Percentiles rank a stretch among this genome's conserved stretches.
Evolutionary conservation across 2,797 vertebrate species (phyloP).

Genomic region (Danio aesculapii): DNA sequence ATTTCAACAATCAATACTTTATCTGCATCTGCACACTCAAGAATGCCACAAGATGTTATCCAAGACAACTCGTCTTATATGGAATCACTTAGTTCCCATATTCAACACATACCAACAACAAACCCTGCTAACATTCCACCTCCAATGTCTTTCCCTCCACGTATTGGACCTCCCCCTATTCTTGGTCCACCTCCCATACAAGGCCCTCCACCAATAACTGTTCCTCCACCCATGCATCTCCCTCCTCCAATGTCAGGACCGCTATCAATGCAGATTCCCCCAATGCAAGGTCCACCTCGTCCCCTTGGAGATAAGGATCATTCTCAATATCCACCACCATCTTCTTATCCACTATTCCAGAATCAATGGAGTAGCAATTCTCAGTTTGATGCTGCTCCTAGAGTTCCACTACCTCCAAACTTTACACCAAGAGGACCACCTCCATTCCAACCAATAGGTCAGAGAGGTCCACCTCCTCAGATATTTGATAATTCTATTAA

Average conservation of each 20-base stretch:
- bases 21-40: conserved; percentile 72
- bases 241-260: conserved; percentile 72
- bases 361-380: conserved; percentile 80
- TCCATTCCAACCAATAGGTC: conserved; percentile 73
- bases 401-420: conserved; percentile 73
- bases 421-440: conserved; percentile 78
- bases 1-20: conserved; percentile 65
- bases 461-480: conserved; percentile 84
- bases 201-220: conserved; percentile 67
- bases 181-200: conserved; percentile 73
- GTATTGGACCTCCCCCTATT: conserved; percentile 71
- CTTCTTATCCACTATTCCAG: conserved; percentile 76
- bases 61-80: conserved; percentile 60
- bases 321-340: conserved; percentile 70
- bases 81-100: conserved; percentile 73
- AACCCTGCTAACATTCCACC: conserved; percentile 72
- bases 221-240: conserved; percentile 67
- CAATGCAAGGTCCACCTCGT: conserved; percentile 70
- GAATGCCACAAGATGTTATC: conserved; percentile 71
- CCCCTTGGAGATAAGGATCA: conserved; percentile 72
- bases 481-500: conserved; percentile 81
- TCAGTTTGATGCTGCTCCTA: conserved; percentile 75
- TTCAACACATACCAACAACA: conserved; percentile 68
- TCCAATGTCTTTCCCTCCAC: conserved; percentile 68
- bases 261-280: conserved; percentile 70